Evolutionary conservation across 2,113 vertebrate genomes (phyloP), one percentile per base, ranked within the genome.

Genomic region (Cyphomyrus plagiostoma): DNA sequence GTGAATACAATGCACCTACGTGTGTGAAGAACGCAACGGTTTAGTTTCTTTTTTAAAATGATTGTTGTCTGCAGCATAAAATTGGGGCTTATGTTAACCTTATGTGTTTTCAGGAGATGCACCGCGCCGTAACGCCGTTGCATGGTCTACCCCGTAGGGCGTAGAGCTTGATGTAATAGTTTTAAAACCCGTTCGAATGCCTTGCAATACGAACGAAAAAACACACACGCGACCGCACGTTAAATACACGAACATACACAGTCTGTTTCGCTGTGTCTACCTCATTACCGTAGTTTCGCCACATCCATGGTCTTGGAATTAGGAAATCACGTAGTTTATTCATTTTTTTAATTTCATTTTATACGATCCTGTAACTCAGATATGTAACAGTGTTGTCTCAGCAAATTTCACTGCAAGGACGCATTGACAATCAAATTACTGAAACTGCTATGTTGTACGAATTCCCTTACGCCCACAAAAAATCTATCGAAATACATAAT

Each of bases 381-480:
- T 91, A 93, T 94, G 90, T 95, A 93, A 94, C 93, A 88, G 91
- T 94, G 94, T 93, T 94, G 93, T 94, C 92, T 89, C 90, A 90
- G 82, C 35, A 92, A 91, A 92, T 95, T 94, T 95, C 96, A 95
- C 95, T 94, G 95, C 96, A 95, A 96, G 92, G 93, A 96, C 94
- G 97, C 97, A 97, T 95, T 94, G 97, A 98, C 97, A 98, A 98
- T 98, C 97, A 97, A 94, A 91, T 92, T 92, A 92, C 91, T 90
- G 93, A 92, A 74, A 92, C 87, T 90, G 89, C 90, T 85, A 87
- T 74, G 88, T 92, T 93, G 90, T 94, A 92, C 46, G 88, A 90
- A 88, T 90, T 89, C 91, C 92, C 92, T 89, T 92, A 89, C 92
- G 91, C 93, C 90, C 80, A 91, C 86, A 91, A 91, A 88, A 90